Evolutionary conservation across 2,797 vertebrate species (phyloP).

Genomic region (Dipus sagitta): DNA sequence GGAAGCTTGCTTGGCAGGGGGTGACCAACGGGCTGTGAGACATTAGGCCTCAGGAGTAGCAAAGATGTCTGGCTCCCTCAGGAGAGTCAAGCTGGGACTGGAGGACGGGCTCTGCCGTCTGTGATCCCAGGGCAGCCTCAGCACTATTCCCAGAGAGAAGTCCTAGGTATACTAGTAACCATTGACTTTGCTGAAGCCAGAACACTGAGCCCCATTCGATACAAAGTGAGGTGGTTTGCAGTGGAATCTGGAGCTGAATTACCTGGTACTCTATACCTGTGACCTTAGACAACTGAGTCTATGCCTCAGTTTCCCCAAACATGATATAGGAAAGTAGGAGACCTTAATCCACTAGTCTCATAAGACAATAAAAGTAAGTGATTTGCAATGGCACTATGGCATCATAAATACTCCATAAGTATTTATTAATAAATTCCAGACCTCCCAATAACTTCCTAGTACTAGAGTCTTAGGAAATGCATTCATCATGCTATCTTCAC

Average conservation of each 20-base stretch:
- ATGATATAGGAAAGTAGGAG: neutral
- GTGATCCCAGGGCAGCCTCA: neutral
- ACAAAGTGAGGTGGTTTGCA: neutral
- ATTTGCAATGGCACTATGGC: neutral
- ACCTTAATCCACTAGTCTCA: neutral
- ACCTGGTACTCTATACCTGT: too few relatives aligned
- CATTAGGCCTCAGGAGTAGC: neutral
- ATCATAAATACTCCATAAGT: neutral
- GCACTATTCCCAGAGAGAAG: neutral
- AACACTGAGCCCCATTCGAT: neutral
- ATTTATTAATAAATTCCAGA: slow-evolving; percentile 24
- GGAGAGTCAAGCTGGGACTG: neutral
- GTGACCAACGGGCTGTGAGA: neutral
- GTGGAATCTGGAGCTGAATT: neutral
- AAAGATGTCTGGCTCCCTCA: neutral
- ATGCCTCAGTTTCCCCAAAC: neutral
- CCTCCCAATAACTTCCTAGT: neutral
- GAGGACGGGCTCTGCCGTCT: neutral
- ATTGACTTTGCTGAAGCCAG: neutral
- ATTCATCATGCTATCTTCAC: neutral
- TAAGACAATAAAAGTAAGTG: slow-evolving; percentile 3
- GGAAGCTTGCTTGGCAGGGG: neutral
- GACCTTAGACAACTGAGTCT: neutral
- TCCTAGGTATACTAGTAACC: too few relatives aligned
- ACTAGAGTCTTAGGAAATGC: neutral